These are phyloP conservation scores for Metopia argyrocephala DNA, from an alignment of 2,888 invertebrate genomes.

Conservation along the genomic window DNA sequence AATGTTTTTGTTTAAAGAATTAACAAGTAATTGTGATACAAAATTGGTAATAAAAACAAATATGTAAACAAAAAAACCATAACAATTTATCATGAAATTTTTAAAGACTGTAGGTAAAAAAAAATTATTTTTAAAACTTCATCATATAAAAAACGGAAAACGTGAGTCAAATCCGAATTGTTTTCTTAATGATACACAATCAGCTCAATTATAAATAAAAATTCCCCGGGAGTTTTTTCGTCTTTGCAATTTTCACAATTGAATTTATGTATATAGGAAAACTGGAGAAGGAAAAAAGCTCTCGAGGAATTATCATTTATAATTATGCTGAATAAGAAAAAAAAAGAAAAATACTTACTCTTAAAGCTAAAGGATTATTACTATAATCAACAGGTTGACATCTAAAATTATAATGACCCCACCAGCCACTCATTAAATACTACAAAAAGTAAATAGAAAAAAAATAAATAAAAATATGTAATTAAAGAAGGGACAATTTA, in stretches of 20 bases:
- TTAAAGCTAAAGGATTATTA: conserved; percentile 84
- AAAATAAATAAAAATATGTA: background rate
- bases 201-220: no score
- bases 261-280: no score
- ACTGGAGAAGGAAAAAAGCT: no score
- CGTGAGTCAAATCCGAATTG: background rate
- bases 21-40: background rate
- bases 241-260: no score
- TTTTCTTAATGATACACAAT: no score
- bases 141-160: background rate
- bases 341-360: conserved; percentile 79
- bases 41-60: background rate
- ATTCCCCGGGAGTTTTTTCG: no score
- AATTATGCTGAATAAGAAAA: background rate
- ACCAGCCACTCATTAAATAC: conserved; percentile 87
- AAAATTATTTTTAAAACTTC: background rate
- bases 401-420: conserved; percentile 87
- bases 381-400: conserved; percentile 95
- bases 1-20: background rate
- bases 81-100: conserved; percentile 34
- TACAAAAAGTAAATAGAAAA: conserved; percentile 70
- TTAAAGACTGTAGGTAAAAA: background rate
- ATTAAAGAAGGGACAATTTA: background rate
- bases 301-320: no score
- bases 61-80: conserved; percentile 51